Base-by-base conservation (phyloP, 2,113 vertebrate species). In the Lutjanus erythropterus region DNA sequence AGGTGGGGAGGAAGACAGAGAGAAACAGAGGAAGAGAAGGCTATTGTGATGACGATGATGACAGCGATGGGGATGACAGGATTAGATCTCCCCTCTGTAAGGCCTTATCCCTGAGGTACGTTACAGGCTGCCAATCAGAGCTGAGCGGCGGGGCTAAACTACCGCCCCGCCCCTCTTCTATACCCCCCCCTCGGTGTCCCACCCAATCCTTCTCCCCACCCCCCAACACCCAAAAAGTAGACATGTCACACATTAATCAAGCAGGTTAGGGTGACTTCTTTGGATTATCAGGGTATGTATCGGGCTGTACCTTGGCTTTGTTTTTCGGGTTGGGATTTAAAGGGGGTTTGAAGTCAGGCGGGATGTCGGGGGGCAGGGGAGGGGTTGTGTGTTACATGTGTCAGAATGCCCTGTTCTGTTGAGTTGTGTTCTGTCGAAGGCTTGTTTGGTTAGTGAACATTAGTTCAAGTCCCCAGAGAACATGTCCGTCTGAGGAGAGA, bases 61-160 rank as follows among this genome's bases (percentile, higher is more conserved):
- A 71, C 77, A 86, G 79, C 70, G 19, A 75, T 56, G 87, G 93
- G 93, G 96, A 95, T 93, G 91, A 86, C 94, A 78, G 73, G 79
- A 72, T 87, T 66, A 91, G 94, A 95, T 95, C 96, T 96, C 95
- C 96, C 94, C 96, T 96, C 94, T 85, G 65, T 85, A 88, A 93
- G 93, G 92, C 96, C 92, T 94, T 93, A 95, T 98, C 97, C 97
- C 97, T 99, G 97, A 99, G 97, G 97, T 97, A 97, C 96, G 58
- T 91, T 92, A 92, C 92, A 94, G 93, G 92, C 93, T 91, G 90
- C 92, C 93, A 93, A 89, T 93, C 89, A 90, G 82, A 90, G 83
- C 74, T 47, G 64, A 82, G 73, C 27, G 56, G 73, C 21, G 53
- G 59, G 47, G 71, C 49, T 76, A 56, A 64, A 65, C 52, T 64